A percentile compares a stretch with the other conserved stretches of the same genome.
These are phyloP conservation scores for Drosophila infuscata DNA, from an alignment of 2,888 invertebrate species.

Conservation along the genomic window DNA sequence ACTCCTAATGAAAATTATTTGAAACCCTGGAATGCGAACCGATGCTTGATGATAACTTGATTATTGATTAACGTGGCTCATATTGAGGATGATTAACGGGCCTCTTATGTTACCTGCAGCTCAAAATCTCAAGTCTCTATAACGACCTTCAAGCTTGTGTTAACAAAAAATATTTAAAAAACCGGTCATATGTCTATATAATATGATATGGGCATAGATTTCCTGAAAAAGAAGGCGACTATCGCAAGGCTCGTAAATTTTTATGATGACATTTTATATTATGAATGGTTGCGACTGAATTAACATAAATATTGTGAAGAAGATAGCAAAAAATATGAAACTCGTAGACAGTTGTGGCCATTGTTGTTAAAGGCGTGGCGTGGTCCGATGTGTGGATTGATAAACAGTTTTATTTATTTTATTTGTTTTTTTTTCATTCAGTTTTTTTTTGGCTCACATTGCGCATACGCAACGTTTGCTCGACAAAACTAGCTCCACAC, in stretches of 20 bases:
- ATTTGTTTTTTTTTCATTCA: slow-evolving; percentile 16
- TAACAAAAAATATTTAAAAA: slow-evolving; percentile 11
- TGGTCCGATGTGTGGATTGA: slow-evolving; percentile 19
- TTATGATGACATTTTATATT: slow-evolving; percentile 52
- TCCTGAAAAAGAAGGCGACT: slow-evolving; percentile 28
- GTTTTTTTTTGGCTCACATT: slow-evolving; percentile 30
- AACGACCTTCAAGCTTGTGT: slow-evolving; percentile 35
- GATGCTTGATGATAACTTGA: slow-evolving; percentile 28
- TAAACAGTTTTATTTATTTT: slow-evolving; percentile 31
- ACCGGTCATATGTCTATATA: not conserved
- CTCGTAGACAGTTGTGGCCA: slow-evolving; percentile 24
- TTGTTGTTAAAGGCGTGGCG: slow-evolving; percentile 53
- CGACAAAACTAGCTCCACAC: slow-evolving; percentile 1
- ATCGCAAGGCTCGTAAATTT: slow-evolving; percentile 50
- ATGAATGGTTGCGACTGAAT: slow-evolving; percentile 49
- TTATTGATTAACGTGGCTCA: slow-evolving; percentile 26
- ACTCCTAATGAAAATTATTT: not conserved
- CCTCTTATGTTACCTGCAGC: slow-evolving; percentile 23
- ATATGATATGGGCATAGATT: slow-evolving; percentile 7
- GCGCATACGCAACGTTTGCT: slow-evolving; percentile 60
- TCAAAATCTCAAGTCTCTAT: not conserved
- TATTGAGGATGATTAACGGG: slow-evolving; percentile 23
- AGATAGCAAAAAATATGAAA: slow-evolving; percentile 24
- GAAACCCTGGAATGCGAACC: slow-evolving; percentile 9
- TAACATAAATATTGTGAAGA: slow-evolving; percentile 49